Conservation (phyloP, 2,888 invertebrate genomes). For the Ophion obscuratus region DNA sequence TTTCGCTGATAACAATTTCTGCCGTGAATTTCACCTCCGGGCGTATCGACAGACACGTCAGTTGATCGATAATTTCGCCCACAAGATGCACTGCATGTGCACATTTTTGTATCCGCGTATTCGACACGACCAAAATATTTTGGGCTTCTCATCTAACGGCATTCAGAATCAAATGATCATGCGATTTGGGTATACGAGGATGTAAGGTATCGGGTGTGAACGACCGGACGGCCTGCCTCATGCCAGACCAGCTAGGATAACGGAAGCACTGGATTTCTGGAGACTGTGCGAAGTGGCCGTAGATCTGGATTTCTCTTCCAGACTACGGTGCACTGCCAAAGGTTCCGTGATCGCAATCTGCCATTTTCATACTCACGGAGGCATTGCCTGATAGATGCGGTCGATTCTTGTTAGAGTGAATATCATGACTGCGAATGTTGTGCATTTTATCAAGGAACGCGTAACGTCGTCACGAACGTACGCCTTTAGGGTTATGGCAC, state of each 20-base stretch:
- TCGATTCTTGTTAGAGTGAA: not conserved
- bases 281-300: not conserved
- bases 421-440: conserved; percentile 16
- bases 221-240: not conserved
- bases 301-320: not conserved
- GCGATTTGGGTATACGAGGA: not conserved
- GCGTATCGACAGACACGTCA: not conserved
- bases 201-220: not conserved
- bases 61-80: conserved; percentile 5
- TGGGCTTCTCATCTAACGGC: not conserved
- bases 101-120: not conserved
- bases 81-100: not conserved
- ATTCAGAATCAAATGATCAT: not conserved
- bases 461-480: conserved; percentile 15
- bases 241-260: not conserved
- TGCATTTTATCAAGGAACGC: conserved; percentile 21
- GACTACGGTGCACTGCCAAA: not conserved
- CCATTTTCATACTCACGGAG: not conserved
- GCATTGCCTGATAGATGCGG: conserved; percentile 3
- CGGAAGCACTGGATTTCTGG: not conserved
- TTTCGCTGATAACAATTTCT: not conserved
- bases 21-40: not conserved
- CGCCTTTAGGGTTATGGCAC: conserved; percentile 13
- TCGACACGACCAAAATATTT: not conserved
- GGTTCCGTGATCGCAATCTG: not conserved